phyloP scores from a whole-genome alignment of 2,888 invertebrate genomes.

The Dendrolimus houi region DNA sequence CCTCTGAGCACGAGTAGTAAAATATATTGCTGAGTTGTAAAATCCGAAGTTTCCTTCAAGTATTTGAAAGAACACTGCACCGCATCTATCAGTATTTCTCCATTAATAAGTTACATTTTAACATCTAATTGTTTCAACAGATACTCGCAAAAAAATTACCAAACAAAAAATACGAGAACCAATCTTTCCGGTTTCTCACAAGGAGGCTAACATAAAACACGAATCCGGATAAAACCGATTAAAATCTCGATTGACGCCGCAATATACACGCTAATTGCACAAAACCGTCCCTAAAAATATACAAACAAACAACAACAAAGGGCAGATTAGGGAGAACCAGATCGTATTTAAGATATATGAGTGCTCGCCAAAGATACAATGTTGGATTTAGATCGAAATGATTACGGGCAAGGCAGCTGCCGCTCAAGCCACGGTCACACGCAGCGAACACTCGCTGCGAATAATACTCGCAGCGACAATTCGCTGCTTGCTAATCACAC shows the following conservation, averaged over 20 bases:
- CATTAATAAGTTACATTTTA: too few relatives aligned
- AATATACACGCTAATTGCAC: constrained; percentile 57
- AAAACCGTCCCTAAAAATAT: constrained; percentile 53
- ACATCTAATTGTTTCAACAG: too few relatives aligned
- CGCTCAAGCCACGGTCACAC: background rate
- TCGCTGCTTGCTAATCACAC: too few relatives aligned
- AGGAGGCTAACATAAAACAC: background rate
- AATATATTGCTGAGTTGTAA: too few relatives aligned
- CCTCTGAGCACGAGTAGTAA: too few relatives aligned
- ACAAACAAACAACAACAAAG: constrained; percentile 58
- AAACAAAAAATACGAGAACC: background rate
- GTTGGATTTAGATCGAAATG: constrained; percentile 58
- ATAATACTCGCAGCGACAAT: too few relatives aligned
- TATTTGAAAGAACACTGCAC: too few relatives aligned
- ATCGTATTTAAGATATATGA: constrained; percentile 73
- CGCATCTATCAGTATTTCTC: too few relatives aligned
- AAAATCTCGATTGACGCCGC: background rate
- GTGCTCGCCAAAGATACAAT: constrained; percentile 64
- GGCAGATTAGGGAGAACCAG: constrained; percentile 69
- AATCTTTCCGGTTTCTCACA: background rate
- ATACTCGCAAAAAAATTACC: background rate
- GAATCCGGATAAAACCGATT: background rate
- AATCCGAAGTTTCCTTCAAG: too few relatives aligned
- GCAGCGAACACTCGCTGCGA: too few relatives aligned
- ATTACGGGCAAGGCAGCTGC: background rate